phyloP scores from a whole-genome alignment of 2,888 invertebrate genomes.

The Ennomos quercinarius region DNA sequence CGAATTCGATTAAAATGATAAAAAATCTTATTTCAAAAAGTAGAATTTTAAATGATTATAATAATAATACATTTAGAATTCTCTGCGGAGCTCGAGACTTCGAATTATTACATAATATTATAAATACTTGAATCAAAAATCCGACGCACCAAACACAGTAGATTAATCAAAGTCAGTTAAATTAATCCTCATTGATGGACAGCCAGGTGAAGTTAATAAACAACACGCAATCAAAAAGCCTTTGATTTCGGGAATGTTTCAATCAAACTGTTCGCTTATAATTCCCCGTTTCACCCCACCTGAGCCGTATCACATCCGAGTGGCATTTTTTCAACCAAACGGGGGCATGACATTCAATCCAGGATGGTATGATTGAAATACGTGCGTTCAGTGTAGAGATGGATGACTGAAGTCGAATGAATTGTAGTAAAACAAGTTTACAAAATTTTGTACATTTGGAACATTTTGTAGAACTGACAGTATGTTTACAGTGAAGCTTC shows the following conservation, averaged over 20 bases:
- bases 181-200: background rate
- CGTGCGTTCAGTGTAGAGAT: slow-evolving; percentile 24
- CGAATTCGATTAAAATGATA: too few species aligned
- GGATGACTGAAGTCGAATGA: background rate
- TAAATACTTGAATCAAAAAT: too few species aligned
- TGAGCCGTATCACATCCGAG: slow-evolving; percentile 16
- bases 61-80: too few species aligned
- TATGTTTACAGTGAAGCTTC: too few species aligned
- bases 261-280: slow-evolving; percentile 26
- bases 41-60: too few species aligned
- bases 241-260: slow-evolving; percentile 13
- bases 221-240: slow-evolving; percentile 15
- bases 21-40: too few species aligned
- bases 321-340: slow-evolving; percentile 30
- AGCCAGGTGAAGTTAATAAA: slow-evolving; percentile 6
- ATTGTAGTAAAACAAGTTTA: too few species aligned
- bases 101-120: too few species aligned
- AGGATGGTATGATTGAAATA: slow-evolving; percentile 32
- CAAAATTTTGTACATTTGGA: too few species aligned
- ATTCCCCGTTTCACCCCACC: slow-evolving; percentile 22
- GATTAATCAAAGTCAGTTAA: slow-evolving; percentile 7
- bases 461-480: too few species aligned
- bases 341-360: slow-evolving; percentile 31
- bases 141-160: background rate
- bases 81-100: too few species aligned